Conservation (phyloP, 2,113 vertebrate genomes). For the Peromyscus leucopus region DNA sequence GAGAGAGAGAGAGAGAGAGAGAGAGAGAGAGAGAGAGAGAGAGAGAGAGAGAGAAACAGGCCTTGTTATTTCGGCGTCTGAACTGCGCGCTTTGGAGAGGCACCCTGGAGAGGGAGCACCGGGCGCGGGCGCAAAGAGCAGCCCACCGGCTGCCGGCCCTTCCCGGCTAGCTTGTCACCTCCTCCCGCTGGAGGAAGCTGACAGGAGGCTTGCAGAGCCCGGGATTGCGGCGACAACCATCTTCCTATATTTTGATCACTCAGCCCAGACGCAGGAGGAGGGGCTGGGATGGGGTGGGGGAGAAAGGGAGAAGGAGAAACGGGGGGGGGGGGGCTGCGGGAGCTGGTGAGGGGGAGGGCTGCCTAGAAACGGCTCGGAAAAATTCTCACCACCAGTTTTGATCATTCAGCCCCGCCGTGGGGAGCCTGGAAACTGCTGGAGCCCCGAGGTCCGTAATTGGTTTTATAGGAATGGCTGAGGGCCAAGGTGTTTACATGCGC, state of each 20-base stretch:
- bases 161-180: conserved; percentile 75
- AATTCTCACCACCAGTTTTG: conserved; percentile 90
- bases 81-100: conserved; percentile 59
- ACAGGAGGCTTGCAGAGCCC: conserved; percentile 79
- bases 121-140: conserved; percentile 57
- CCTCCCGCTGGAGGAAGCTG: conserved; percentile 79
- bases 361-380: conserved; percentile 89
- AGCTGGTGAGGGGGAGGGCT: conserved; percentile 76
- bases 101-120: conserved; percentile 46
- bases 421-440: conserved; percentile 93
- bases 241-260: conserved; percentile 86
- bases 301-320: not conserved
- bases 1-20: not conserved
- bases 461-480: conserved; percentile 93
- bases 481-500: conserved; percentile 90
- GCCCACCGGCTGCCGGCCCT: conserved; percentile 1
- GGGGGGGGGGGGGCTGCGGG: not conserved
- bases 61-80: conserved; percentile 70
- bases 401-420: conserved; percentile 89
- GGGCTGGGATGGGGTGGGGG: not conserved
- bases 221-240: conserved; percentile 82
- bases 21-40: conserved; percentile 19
- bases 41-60: not conserved
- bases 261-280: conserved; percentile 75
- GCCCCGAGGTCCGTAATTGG: conserved; percentile 93